Conservation (phyloP, 2,888 invertebrate genomes). For the Sesamia inferens region DNA sequence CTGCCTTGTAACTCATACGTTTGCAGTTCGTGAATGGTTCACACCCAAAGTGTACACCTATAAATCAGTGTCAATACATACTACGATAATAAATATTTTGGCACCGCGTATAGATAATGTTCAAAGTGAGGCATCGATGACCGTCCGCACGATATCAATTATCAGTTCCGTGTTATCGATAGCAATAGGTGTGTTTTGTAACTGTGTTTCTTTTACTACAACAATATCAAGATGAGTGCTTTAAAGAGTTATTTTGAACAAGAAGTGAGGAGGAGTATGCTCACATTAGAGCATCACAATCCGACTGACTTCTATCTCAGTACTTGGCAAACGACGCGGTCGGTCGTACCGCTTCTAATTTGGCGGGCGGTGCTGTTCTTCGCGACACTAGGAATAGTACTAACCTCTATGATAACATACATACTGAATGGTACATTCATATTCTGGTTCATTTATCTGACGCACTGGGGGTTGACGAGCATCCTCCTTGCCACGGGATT, state of each 20-base stretch:
- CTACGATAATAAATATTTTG: constrained; percentile 65
- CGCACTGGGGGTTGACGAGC: constrained; percentile 87
- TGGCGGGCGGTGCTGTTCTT: constrained; percentile 81
- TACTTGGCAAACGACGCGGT: constrained; percentile 84
- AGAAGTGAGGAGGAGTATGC: constrained; percentile 76
- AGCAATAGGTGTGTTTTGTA: constrained; percentile 54
- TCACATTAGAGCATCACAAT: constrained; percentile 79
- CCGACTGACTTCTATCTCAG: constrained; percentile 83
- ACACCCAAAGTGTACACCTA: constrained; percentile 29
- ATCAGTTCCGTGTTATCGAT: constrained; percentile 66
- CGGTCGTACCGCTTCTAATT: constrained; percentile 80
- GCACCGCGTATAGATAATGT: constrained; percentile 68
- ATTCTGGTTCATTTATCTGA: constrained; percentile 89
- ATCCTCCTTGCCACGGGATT: constrained; percentile 80
- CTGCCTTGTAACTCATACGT: constrained; percentile 5
- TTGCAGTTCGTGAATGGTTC: constrained; percentile 4
- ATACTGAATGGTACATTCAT: constrained; percentile 68
- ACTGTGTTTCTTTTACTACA: constrained; percentile 54
- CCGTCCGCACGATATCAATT: constrained; percentile 55
- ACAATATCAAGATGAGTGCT: constrained; percentile 76
- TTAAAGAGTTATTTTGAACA: constrained; percentile 80
- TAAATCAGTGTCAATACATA: constrained; percentile 38
- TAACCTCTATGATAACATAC: constrained; percentile 78
- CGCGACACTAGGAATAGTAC: constrained; percentile 75
- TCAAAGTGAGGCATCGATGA: constrained; percentile 66